These are phyloP conservation scores for Platypus cylindrus DNA, from an alignment of 2,888 invertebrate genomes.

Conservation along the genomic window DNA sequence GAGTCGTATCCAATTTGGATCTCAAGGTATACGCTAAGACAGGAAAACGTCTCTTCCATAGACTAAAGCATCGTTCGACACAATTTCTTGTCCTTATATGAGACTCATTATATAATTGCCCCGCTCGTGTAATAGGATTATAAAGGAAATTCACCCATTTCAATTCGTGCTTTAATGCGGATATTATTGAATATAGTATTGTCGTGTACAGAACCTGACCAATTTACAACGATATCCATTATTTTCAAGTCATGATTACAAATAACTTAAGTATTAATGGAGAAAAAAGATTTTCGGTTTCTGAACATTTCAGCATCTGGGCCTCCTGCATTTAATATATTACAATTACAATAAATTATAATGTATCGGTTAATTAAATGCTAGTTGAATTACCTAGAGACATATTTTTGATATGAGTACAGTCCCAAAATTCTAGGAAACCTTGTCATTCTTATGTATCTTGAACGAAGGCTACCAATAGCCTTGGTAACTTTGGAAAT, in stretches of 20 bases:
- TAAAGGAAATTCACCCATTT: slow-evolving; percentile 4
- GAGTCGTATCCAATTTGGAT: slow-evolving; percentile 9
- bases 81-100: slow-evolving; percentile 16
- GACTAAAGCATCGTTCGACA: slow-evolving; percentile 15
- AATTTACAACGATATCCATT: not conserved
- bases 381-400: not conserved
- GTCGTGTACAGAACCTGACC: not conserved
- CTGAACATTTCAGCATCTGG: not conserved
- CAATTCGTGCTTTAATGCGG: not conserved
- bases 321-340: not conserved
- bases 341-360: not conserved
- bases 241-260: not conserved
- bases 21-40: slow-evolving; percentile 14
- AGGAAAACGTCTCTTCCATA: slow-evolving; percentile 19
- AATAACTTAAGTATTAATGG: not conserved
- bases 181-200: not conserved
- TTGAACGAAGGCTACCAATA: not conserved
- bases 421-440: not conserved
- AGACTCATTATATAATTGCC: slow-evolving; percentile 18
- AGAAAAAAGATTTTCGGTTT: not conserved
- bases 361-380: not conserved
- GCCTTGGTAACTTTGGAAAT: not conserved
- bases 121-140: slow-evolving; percentile 13
- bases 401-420: not conserved
- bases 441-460: not conserved